phyloP scores from a whole-genome alignment of 2,888 invertebrate genomes.

The Papilio gigon region DNA sequence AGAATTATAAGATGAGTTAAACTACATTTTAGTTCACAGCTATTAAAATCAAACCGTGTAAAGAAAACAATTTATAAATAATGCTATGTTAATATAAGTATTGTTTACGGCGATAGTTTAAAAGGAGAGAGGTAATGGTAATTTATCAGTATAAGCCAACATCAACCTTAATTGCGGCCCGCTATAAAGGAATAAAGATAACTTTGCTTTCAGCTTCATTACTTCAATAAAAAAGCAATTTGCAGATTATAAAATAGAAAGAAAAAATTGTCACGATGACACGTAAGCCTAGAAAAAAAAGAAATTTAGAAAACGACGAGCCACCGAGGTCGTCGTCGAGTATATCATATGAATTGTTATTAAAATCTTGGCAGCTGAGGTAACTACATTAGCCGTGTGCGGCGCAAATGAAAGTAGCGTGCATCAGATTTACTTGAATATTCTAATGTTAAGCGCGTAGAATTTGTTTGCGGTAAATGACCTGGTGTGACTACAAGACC shows the following conservation, averaged over 20 bases:
- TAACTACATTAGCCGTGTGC: slow-evolving; percentile 22
- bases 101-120: neutral
- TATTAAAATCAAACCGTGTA: neutral
- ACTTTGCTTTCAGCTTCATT: slow-evolving; percentile 8
- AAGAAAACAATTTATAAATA: slow-evolving; percentile 7
- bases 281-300: neutral
- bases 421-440: neutral
- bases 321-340: neutral
- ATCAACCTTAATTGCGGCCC: neutral
- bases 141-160: slow-evolving; percentile 5
- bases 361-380: slow-evolving; percentile 30
- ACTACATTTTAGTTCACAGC: neutral
- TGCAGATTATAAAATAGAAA: slow-evolving; percentile 2
- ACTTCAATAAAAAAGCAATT: slow-evolving; percentile 1
- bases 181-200: slow-evolving; percentile 2
- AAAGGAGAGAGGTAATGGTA: neutral
- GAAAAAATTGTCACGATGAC: neutral
- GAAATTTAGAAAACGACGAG: slow-evolving; percentile 28
- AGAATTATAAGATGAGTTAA: neutral
- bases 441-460: slow-evolving; percentile 16
- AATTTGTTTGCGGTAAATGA: slow-evolving; percentile 15
- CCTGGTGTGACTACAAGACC: neutral
- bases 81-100: neutral
- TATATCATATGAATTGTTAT: slow-evolving; percentile 30
- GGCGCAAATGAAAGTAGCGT: slow-evolving; percentile 29